Evolutionary conservation across 2,797 vertebrate genomes (phyloP).

Genomic region (Nyctibius grandis): DNA sequence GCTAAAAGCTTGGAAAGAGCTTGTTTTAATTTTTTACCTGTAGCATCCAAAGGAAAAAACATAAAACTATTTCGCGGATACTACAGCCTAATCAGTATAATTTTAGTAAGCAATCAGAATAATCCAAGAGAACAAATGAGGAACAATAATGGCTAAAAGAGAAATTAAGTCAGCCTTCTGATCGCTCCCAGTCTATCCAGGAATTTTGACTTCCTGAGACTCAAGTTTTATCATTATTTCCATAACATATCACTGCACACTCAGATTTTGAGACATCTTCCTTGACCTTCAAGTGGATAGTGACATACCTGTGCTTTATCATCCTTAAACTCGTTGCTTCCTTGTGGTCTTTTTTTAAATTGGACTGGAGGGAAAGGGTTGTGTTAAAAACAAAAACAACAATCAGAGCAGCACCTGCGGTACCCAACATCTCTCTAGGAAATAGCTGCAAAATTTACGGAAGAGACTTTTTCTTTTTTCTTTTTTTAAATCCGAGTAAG

Average conservation of each 20-base stretch:
- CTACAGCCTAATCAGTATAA: conserved; percentile 23
- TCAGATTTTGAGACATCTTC: background rate
- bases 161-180: conserved; percentile 54
- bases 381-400: background rate
- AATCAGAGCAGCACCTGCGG: background rate
- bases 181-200: conserved; percentile 27
- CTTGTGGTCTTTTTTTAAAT: conserved; percentile 7
- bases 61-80: conserved; percentile 18
- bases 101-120: conserved; percentile 36
- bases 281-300: background rate
- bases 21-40: conserved; percentile 38
- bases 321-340: background rate
- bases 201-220: background rate
- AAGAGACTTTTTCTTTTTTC: background rate
- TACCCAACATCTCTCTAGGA: conserved; percentile 10
- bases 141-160: conserved; percentile 13
- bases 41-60: conserved; percentile 34
- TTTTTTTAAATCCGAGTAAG: background rate
- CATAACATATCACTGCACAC: background rate
- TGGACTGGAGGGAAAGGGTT: conserved; percentile 1
- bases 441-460: conserved; percentile 47
- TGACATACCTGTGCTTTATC: background rate
- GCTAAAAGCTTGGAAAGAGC: background rate
- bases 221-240: conserved; percentile 7
- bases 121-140: conserved; percentile 37